A percentile compares a stretch with the other conserved stretches of the same genome.
These are phyloP conservation scores for Alethe diademata DNA, from an alignment of 2,113 vertebrate species.

Conservation along the genomic window DNA sequence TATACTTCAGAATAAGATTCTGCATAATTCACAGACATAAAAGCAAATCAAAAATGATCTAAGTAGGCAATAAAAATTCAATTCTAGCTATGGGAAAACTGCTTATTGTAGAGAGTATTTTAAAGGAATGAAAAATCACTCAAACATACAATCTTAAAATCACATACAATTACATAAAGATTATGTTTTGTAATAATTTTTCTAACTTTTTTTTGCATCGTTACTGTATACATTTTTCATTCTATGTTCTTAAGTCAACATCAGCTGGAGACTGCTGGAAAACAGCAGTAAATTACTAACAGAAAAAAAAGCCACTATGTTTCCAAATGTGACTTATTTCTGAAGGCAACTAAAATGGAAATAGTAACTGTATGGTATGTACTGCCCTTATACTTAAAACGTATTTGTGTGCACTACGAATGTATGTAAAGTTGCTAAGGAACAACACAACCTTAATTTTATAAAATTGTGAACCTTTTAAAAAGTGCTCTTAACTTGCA, in stretches of 20 bases:
- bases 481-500: neutral
- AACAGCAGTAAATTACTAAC: neutral
- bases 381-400: neutral
- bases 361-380: neutral
- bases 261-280: neutral
- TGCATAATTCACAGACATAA: neutral
- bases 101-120: neutral
- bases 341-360: neutral
- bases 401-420: neutral
- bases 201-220: neutral
- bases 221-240: neutral
- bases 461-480: neutral
- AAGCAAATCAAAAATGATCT: neutral
- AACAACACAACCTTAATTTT: neutral
- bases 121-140: neutral
- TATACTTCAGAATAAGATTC: neutral
- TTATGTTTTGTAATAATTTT: neutral
- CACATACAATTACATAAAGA: neutral
- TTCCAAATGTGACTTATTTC: neutral
- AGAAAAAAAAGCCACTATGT: neutral
- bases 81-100: neutral
- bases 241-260: neutral
- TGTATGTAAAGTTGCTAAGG: neutral
- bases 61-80: neutral
- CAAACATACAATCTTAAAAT: neutral